Percentiles rank a stretch among this genome's conserved stretches.
Conservation (phyloP, 2,888 invertebrate genomes). For the Scrobipalpa costella region DNA sequence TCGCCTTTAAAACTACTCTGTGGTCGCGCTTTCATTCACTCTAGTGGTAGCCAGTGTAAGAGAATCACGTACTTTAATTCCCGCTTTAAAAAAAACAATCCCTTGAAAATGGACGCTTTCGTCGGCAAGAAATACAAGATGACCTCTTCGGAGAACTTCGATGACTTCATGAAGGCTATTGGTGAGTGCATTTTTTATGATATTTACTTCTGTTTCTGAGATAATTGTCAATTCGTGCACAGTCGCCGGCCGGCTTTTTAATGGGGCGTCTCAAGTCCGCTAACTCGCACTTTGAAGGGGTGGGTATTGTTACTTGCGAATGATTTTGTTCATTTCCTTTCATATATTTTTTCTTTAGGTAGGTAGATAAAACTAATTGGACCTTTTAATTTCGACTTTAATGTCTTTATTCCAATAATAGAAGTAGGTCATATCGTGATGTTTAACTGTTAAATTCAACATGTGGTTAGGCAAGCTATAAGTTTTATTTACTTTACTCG, state of each 20-base stretch:
- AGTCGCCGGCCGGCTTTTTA: slow-evolving; percentile 20
- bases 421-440: too few species aligned
- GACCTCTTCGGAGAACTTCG: slow-evolving; percentile 90
- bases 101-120: slow-evolving; percentile 71
- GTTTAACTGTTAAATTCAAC: too few species aligned
- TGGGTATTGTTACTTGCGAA: not conserved
- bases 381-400: too few species aligned
- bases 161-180: slow-evolving; percentile 93
- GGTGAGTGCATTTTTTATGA: slow-evolving; percentile 80
- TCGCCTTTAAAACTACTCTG: not conserved
- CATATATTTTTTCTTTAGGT: too few species aligned
- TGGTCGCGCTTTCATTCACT: slow-evolving; percentile 42
- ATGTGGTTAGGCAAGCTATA: not conserved
- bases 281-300: not conserved
- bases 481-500: not conserved
- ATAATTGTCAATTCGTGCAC: not conserved
- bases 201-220: not conserved
- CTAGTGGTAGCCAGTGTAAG: slow-evolving; percentile 57
- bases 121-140: slow-evolving; percentile 91
- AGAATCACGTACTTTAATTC: slow-evolving; percentile 42
- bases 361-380: too few species aligned
- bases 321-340: too few species aligned
- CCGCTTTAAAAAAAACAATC: slow-evolving; percentile 32
- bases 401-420: too few species aligned
- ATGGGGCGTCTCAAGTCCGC: not conserved